These are phyloP conservation scores for Cebidichthys violaceus DNA, from an alignment of 2,113 vertebrate species.

Conservation along the genomic window DNA sequence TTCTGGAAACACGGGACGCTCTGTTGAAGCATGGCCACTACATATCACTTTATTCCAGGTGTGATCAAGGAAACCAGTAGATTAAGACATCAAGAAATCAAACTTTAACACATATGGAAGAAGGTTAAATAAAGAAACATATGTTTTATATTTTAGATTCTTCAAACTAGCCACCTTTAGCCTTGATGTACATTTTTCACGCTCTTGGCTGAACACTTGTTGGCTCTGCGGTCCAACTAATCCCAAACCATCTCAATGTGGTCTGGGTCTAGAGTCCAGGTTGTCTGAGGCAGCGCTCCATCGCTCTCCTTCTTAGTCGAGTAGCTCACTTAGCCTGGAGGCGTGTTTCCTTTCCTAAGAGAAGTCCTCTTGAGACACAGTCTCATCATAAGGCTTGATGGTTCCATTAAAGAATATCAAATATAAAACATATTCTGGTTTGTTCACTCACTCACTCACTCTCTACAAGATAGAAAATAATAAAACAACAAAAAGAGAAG, in stretches of 20 bases:
- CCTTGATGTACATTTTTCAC: background rate
- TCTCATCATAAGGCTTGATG: background rate
- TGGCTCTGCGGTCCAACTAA: background rate
- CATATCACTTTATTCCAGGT: background rate
- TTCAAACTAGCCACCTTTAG: background rate
- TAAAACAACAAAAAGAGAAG: too few species aligned
- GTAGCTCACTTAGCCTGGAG: background rate
- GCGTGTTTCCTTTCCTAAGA: background rate
- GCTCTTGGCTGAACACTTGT: background rate
- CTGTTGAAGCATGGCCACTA: background rate
- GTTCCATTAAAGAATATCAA: background rate
- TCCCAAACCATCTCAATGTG: background rate
- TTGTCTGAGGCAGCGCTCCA: background rate
- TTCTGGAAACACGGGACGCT: constrained; percentile 5
- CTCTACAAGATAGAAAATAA: too few species aligned
- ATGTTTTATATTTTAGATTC: background rate
- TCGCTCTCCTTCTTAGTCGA: background rate
- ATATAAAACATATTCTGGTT: too few species aligned
- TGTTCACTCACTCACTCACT: too few species aligned
- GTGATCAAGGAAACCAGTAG: background rate
- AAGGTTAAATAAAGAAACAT: background rate
- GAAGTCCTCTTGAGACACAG: background rate
- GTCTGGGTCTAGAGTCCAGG: background rate
- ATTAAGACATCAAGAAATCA: background rate
- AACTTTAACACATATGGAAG: background rate